Evolutionary conservation across 2,888 invertebrate species (phyloP), one percentile per base, ranked within the genome.

Genomic region (Zhengitettix transpicula): DNA sequence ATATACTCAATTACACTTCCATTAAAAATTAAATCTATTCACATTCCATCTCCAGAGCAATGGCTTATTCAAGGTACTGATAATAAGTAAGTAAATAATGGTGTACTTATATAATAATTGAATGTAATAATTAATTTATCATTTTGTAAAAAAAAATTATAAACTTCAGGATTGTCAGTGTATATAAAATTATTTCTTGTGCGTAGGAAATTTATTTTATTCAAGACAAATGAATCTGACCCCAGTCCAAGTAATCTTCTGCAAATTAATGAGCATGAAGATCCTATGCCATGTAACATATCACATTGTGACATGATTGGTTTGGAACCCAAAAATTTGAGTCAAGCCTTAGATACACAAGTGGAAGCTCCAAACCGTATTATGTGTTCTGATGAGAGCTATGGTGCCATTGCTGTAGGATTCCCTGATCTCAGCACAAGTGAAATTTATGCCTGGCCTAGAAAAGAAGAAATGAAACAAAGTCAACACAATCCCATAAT

Each of bases 301-400:
- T 17, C 42, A 10, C 16, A 41, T 9, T 60, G 61, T 54, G 58
- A 61, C 10, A 47, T 57, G n/a, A 51, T 60, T 2, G 62, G 62
- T 8, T 64, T 73, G 58, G 64, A 63, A 52, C 67, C 69, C 56
- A 58, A 64, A 11, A 62, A 68, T 2, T 66, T 78, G 42, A 73
- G 73, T 59, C 67, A 69, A 54, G 71, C 71, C 8, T 63, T 78
- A 10, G 65, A 68, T 1, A 70, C 75, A 64, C 71, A 73, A 60
- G 72, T 76, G 11, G 68, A 71, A 54, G 70, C 73, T 40, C 75
- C 78, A 0, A 78, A 77, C 63, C 70, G 78, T 64, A 63, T 78
- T 8, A 55, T 77, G 1, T 69, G 71, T 2, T 71, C 73, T 11
- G 69, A 71, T 15, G 67, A 70, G 44, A 69, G 71, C 1, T 76